A percentile compares a stretch with the other conserved stretches of the same genome.
Conservation (phyloP, 2,888 invertebrate species). For the Thelaira solivaga region DNA sequence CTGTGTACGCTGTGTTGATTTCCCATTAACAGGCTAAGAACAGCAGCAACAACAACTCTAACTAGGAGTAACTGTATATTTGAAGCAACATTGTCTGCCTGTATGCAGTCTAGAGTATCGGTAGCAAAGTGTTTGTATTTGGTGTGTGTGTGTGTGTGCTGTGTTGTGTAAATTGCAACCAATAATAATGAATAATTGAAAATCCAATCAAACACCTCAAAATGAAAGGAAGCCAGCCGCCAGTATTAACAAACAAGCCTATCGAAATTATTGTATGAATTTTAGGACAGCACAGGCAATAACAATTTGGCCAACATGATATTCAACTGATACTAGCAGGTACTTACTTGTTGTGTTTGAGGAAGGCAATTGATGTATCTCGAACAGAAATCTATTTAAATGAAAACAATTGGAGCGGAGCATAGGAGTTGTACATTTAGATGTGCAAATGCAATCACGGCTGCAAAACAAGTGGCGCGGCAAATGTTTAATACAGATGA, state of each 20-base stretch:
- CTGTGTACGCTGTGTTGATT: conserved; percentile 20
- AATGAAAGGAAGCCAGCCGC: conserved; percentile 70
- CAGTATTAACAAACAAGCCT: conserved; percentile 31
- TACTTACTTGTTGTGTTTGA: no score
- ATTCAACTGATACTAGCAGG: conserved; percentile 13
- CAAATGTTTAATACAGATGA: conserved; percentile 65
- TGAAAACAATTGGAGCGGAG: conserved; percentile 20
- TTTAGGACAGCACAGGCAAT: conserved; percentile 44
- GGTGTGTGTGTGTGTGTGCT: conserved; percentile 24
- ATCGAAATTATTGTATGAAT: conserved; percentile 20
- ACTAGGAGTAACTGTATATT: neutral
- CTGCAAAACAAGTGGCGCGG: conserved; percentile 27
- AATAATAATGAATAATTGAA: conserved; percentile 77
- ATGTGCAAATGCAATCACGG: conserved; percentile 72
- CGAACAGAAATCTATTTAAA: conserved; percentile 11
- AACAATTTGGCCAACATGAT: conserved; percentile 47
- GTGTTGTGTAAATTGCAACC: conserved; percentile 71
- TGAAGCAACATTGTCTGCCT: neutral
- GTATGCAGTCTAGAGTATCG: neutral
- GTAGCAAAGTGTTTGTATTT: neutral
- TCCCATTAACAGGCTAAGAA: conserved; percentile 22
- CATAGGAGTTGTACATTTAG: conserved; percentile 58
- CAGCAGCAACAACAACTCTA: conserved; percentile 12
- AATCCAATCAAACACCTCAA: conserved; percentile 77
- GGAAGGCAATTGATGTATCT: conserved; percentile 55